Conservation (phyloP, 2,797 vertebrate species). For the Pterois miles region DNA sequence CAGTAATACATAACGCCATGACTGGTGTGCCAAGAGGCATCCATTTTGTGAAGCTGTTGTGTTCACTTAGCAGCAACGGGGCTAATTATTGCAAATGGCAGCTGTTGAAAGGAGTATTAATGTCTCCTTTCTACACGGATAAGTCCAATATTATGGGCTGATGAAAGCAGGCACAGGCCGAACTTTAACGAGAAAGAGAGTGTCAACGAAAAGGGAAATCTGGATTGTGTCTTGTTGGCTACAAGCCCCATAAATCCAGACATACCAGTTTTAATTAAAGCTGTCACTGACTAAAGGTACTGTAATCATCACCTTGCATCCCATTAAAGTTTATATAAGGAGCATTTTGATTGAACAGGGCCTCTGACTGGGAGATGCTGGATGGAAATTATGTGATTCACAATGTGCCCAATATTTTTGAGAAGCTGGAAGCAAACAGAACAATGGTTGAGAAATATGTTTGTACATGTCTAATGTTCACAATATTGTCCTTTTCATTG, state of each 20-base stretch:
- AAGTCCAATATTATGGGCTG: conserved; percentile 64
- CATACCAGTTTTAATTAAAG: conserved; percentile 20
- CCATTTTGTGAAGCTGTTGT: conserved; percentile 69
- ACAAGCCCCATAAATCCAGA: conserved; percentile 32
- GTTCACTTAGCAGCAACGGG: conserved; percentile 56
- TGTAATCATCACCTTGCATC: conserved; percentile 5
- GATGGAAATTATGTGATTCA: background rate
- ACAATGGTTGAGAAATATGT: too few species aligned
- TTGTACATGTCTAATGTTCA: too few species aligned
- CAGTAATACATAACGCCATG: conserved; percentile 62
- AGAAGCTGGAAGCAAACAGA: background rate
- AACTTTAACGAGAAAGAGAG: conserved; percentile 33
- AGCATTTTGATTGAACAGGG: background rate
- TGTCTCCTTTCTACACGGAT: conserved; percentile 76
- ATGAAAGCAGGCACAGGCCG: conserved; percentile 50
- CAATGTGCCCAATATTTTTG: background rate
- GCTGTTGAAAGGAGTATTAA: conserved; percentile 74
- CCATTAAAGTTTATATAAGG: background rate
- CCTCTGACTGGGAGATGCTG: background rate
- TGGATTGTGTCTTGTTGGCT: background rate
- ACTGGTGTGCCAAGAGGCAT: conserved; percentile 37
- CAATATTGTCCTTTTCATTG: too few species aligned
- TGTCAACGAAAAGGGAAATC: background rate
- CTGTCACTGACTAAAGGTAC: conserved; percentile 7
- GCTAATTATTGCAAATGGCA: conserved; percentile 79